Conservation (phyloP, 1,140 invertebrate species). For the Halyomorpha halys region DNA sequence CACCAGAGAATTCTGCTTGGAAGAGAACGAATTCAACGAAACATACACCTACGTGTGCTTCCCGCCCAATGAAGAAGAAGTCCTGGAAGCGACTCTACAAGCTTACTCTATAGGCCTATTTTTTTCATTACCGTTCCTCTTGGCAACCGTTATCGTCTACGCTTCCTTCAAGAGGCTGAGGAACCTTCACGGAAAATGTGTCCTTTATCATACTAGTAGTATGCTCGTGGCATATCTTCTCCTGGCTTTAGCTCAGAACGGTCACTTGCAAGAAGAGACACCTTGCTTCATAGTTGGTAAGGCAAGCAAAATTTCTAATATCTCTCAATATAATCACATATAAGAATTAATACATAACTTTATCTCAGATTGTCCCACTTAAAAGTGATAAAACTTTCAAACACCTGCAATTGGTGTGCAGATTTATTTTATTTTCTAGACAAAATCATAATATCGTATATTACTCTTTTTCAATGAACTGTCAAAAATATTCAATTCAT, state of each 20-base stretch:
- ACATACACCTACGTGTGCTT: conserved; percentile 4
- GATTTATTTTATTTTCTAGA: no score
- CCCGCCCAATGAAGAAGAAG: not conserved
- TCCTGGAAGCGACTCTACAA: not conserved
- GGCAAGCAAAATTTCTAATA: no score
- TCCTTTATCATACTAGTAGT: conserved; percentile 43
- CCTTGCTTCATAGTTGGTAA: not conserved
- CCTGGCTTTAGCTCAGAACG: not conserved
- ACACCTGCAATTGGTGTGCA: no score
- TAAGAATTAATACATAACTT: no score
- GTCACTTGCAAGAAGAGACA: not conserved
- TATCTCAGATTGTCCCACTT: no score
- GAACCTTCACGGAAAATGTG: conserved; percentile 60
- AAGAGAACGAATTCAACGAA: not conserved
- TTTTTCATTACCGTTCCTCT: conserved; percentile 57
- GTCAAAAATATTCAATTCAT: no score
- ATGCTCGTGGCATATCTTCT: not conserved
- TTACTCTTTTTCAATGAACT: no score
- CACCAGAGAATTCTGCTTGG: not conserved
- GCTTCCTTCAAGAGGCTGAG: conserved; percentile 54
- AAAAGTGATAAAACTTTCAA: no score
- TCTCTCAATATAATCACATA: no score
- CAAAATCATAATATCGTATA: no score
- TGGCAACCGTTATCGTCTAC: conserved; percentile 60
- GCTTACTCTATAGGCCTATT: conserved; percentile 44